These are phyloP conservation scores for Ceratotherium simum DNA, from an alignment of 2,113 vertebrate genomes.

Conservation along the genomic window DNA sequence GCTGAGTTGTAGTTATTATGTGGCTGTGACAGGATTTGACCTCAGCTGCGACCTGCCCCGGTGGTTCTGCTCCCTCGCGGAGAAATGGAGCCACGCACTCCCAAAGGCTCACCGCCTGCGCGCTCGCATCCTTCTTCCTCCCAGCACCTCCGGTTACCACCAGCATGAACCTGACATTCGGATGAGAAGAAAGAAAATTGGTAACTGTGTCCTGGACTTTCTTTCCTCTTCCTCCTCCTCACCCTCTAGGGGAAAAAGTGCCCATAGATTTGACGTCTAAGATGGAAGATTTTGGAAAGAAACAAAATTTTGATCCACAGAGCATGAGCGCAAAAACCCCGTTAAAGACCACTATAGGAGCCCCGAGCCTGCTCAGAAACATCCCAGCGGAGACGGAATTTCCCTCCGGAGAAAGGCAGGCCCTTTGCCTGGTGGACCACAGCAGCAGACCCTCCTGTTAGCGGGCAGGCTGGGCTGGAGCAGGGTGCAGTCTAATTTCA, in stretches of 20 bases:
- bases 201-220: background rate
- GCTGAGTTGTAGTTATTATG: background rate
- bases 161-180: rapidly evolving
- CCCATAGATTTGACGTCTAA: background rate
- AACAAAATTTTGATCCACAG: background rate
- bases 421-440: too few relatives aligned
- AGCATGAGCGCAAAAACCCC: background rate
- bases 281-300: background rate
- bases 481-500: background rate
- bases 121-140: background rate
- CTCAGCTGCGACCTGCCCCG: background rate
- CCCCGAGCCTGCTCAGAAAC: background rate
- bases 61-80: rapidly evolving
- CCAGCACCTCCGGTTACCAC: background rate
- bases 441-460: background rate
- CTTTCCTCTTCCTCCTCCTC: background rate
- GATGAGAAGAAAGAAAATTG: background rate
- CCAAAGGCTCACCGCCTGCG: background rate
- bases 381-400: background rate
- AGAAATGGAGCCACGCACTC: rapidly evolving
- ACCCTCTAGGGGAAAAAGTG: background rate
- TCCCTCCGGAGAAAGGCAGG: background rate
- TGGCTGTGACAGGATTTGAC: background rate
- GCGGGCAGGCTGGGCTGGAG: rapidly evolving
- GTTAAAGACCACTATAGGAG: background rate